Evolutionary conservation across 2,797 vertebrate species (phyloP), one percentile per base, ranked within the genome.

Genomic region (Acomys russatus): DNA sequence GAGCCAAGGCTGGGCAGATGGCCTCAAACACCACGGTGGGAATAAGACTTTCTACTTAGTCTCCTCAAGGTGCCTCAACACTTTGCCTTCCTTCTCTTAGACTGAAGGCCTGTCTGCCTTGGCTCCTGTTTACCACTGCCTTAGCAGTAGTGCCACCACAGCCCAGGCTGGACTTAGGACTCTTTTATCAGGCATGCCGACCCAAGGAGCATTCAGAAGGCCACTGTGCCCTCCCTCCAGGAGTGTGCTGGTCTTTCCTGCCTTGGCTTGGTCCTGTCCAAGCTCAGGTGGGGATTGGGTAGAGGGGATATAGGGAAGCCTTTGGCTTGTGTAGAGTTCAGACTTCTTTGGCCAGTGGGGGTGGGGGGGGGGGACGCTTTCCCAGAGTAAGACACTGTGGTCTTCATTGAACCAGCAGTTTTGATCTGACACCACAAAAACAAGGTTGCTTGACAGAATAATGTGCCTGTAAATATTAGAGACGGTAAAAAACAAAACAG

Each of bases 381-480:
- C 63, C 56, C 30, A 33, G 30, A 68, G 33, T 54, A 44, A 80
- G 51, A 54, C 4, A 38, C 8, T 25, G 35, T 49, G 61, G 23
- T 30, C 70, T 68, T 35, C 9, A 28, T 25, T 8, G 33, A n/a
- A 18, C 70, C 17, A 56, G 38, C 51, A 74, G n/a, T 17, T 76
- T 54, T 35, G 23, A 73, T 7, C 30, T 14, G 77, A 83, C 0
- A 1, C 11, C 22, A 8, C 10, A 14, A 94, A 93, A 64, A 18
- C 35, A 12, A 8, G 0, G 1, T 9, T 14, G 49, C 8, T 15
- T 33, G n/a, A 66, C 0, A 25, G 3, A 85, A 63, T 35, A 54
- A 56, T 1, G 35, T 30, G 7, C 7, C 63, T 35, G 35, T 85
- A 71, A 17, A 33, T 44, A 1, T 15, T 8, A 56, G 79, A 77